Percentiles rank a stretch among this genome's conserved stretches.
Conservation (phyloP, 2,113 vertebrate species). For the Strix aluco region DNA sequence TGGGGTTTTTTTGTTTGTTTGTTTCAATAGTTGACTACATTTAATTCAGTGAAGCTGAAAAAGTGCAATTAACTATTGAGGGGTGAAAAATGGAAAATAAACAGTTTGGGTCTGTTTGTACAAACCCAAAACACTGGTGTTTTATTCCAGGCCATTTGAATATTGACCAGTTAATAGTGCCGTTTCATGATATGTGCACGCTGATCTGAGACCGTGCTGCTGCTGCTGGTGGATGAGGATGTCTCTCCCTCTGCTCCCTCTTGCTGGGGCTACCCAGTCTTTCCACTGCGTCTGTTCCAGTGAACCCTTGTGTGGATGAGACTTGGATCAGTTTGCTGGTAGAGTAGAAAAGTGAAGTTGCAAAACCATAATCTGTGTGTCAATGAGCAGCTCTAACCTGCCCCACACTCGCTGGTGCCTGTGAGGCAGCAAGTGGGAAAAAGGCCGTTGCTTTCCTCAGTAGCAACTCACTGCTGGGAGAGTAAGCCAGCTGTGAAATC, state of each 20-base stretch:
- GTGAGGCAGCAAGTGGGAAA: not conserved
- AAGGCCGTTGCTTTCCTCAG: not conserved
- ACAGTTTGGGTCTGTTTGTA: not conserved
- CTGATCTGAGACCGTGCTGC: not conserved
- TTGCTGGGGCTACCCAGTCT: not conserved
- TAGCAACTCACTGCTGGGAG: not conserved
- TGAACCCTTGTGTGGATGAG: not conserved
- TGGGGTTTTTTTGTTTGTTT: not conserved
- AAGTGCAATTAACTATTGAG: not conserved
- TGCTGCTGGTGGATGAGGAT: not conserved
- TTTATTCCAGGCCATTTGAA: not conserved
- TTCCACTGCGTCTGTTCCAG: not conserved
- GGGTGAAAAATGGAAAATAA: not conserved
- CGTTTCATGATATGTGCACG: rapidly evolving
- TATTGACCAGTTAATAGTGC: not conserved
- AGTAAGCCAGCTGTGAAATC: not conserved
- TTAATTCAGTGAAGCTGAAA: not conserved
- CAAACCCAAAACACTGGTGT: not conserved
- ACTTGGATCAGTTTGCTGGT: not conserved
- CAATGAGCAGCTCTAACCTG: not conserved
- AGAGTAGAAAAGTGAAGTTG: not conserved
- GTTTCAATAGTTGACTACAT: not conserved
- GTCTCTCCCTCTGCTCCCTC: not conserved
- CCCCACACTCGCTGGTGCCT: not conserved
- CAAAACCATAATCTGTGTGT: not conserved